Conservation (phyloP, 1,140 invertebrate genomes). For the Melipona quadrifasciata region DNA sequence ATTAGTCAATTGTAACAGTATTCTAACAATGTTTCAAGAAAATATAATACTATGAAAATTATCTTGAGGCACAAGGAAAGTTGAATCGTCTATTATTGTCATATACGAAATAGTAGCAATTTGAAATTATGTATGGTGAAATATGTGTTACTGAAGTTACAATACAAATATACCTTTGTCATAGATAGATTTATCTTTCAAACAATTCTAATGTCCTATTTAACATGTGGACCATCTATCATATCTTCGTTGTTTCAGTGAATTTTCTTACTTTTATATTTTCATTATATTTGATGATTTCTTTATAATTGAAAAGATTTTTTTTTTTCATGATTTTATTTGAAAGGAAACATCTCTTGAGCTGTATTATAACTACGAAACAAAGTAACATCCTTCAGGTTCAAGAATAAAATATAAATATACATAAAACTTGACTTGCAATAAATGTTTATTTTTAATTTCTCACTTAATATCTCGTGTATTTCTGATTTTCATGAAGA, state of each 20-base stretch:
- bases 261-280: background rate
- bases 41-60: background rate
- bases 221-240: background rate
- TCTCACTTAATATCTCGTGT: background rate
- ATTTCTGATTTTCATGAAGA: background rate
- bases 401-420: too few relatives aligned
- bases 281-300: background rate
- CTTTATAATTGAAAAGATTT: background rate
- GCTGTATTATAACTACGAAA: background rate
- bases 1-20: background rate
- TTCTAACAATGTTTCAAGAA: background rate
- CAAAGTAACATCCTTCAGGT: background rate
- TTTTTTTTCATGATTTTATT: background rate
- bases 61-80: background rate
- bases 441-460: background rate
- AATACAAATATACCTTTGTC: background rate
- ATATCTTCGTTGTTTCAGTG: background rate
- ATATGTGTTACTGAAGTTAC: background rate
- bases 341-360: background rate
- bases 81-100: background rate
- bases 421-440: background rate
- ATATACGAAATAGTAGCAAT: background rate
- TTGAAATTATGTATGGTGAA: background rate
- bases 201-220: background rate
- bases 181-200: background rate